Evolutionary conservation across 2,797 vertebrate genomes (phyloP).

Genomic region (Luscinia luscinia): DNA sequence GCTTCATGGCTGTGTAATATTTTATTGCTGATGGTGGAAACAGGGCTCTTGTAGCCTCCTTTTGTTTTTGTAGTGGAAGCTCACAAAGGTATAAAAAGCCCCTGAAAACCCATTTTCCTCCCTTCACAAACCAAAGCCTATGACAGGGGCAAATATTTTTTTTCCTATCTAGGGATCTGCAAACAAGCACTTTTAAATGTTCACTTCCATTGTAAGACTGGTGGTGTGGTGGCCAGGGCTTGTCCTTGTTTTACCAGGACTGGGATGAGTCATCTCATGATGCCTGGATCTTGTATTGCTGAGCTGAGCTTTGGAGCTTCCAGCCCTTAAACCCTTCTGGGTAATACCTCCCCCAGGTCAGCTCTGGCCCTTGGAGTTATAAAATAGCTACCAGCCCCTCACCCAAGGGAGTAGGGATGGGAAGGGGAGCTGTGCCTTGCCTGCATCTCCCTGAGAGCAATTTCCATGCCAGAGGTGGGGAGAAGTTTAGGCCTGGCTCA

Average conservation of each 20-base stretch:
- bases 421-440: not conserved
- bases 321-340: not conserved
- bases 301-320: not conserved
- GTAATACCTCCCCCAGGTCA: not conserved
- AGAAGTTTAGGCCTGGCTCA: not conserved
- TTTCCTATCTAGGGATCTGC: not conserved
- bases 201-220: not conserved
- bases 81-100: not conserved
- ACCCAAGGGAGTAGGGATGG: not conserved
- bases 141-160: not conserved
- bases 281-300: not conserved
- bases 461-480: not conserved
- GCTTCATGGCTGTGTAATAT: not conserved
- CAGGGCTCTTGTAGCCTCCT: not conserved
- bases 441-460: not conserved
- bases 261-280: accelerated
- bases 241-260: not conserved
- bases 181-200: not conserved
- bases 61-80: not conserved
- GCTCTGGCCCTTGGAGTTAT: not conserved
- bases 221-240: not conserved
- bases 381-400: not conserved
- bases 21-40: not conserved
- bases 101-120: not conserved
- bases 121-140: not conserved